Evolutionary conservation across 2,888 invertebrate species (phyloP).

Genomic region (Lycia hirtaria): DNA sequence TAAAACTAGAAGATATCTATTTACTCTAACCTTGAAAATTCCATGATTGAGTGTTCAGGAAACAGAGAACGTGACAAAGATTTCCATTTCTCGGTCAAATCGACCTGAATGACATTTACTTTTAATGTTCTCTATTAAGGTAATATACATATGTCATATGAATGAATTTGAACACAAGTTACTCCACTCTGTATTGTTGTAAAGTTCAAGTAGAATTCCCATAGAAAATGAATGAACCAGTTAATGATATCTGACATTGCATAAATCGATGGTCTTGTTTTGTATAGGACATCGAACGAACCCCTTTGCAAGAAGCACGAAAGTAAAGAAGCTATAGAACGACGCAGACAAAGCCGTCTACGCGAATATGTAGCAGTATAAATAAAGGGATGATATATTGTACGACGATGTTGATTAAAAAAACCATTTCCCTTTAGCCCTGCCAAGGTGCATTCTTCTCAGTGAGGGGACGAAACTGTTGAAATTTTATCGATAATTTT

Average conservation of each 20-base stretch:
- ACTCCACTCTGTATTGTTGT: background rate
- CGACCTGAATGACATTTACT: no score
- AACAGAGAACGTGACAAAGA: no score
- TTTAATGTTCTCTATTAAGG: background rate
- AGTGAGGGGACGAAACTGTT: constrained; percentile 31
- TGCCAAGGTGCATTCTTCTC: constrained; percentile 80
- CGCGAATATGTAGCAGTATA: constrained; percentile 81
- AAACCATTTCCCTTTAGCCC: constrained; percentile 78
- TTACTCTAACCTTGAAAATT: no score
- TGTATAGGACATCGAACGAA: constrained; percentile 55
- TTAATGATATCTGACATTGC: constrained; percentile 55
- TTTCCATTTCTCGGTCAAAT: no score
- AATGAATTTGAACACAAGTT: background rate
- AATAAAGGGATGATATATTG: constrained; percentile 84
- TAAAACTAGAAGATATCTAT: no score
- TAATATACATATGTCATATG: background rate
- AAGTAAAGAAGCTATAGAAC: constrained; percentile 62
- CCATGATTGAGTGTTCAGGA: no score
- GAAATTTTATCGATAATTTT: constrained; percentile 14
- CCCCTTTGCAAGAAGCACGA: constrained; percentile 19
- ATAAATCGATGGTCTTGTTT: constrained; percentile 53
- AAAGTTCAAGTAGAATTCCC: constrained; percentile 46
- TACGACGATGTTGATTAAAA: constrained; percentile 79
- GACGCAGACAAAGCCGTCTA: constrained; percentile 68
- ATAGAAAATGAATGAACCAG: constrained; percentile 47